These are phyloP conservation scores for Cyrtorhinus lividipennis DNA, from an alignment of 1,140 invertebrate species.

Conservation along the genomic window DNA sequence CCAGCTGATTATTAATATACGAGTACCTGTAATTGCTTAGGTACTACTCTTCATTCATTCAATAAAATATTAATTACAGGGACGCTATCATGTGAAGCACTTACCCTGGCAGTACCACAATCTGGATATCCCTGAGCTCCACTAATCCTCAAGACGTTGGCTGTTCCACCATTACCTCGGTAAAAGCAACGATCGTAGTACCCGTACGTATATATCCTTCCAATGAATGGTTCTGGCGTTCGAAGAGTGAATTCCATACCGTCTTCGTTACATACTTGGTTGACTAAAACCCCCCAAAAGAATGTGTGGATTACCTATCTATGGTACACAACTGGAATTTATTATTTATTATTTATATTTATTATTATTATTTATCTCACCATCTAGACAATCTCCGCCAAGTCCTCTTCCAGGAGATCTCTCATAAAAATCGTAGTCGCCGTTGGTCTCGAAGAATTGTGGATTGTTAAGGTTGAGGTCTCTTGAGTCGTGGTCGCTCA, in stretches of 20 bases:
- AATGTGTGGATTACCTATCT: constrained; percentile 9
- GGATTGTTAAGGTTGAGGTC: constrained; percentile 72
- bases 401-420: constrained; percentile 51
- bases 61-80: too few relatives aligned
- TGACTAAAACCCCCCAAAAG: too few relatives aligned
- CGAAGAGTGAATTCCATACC: constrained; percentile 84
- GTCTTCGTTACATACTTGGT: constrained; percentile 79
- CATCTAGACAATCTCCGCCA: constrained; percentile 65
- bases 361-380: constrained; percentile 32
- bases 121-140: constrained; percentile 80
- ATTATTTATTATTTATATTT: constrained; percentile 5
- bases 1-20: too few relatives aligned
- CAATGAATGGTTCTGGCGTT: constrained; percentile 74
- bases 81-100: too few relatives aligned
- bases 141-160: constrained; percentile 68
- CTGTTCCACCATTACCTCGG: constrained; percentile 69
- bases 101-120: constrained; percentile 69
- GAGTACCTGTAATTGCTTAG: too few relatives aligned
- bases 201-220: constrained; percentile 80
- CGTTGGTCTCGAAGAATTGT: constrained; percentile 63
- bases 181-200: constrained; percentile 85
- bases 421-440: constrained; percentile 79
- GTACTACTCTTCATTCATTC: too few relatives aligned
- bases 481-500: constrained; percentile 69
- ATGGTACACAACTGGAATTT: neutral